Percentiles rank a stretch among this genome's conserved stretches.
phyloP scores from a whole-genome alignment of 2,113 vertebrate species.

The Pyrgilauda ruficollis region DNA sequence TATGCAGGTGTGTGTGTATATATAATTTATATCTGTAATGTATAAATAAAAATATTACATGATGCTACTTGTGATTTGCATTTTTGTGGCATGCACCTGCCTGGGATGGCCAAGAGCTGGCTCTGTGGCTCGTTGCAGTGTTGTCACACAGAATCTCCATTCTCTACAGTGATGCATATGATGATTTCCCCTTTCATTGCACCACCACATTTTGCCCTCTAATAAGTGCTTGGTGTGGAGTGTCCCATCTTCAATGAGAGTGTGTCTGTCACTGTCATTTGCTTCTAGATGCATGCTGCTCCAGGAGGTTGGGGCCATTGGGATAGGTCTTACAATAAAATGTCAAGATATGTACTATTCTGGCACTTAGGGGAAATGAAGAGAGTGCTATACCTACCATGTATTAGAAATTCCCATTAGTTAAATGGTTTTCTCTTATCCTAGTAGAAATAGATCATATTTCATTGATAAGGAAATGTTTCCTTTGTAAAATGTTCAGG shows the following conservation, averaged over 20 bases:
- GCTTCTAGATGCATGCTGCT: neutral
- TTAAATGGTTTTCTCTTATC: neutral
- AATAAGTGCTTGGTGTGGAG: neutral
- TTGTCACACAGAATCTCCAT: neutral
- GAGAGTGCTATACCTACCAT: neutral
- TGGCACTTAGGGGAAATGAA: neutral
- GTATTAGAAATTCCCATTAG: neutral
- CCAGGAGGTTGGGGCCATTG: neutral
- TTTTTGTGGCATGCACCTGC: neutral
- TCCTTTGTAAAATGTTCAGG: neutral
- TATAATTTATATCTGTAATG: neutral
- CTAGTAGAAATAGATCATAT: neutral
- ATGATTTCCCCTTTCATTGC: neutral
- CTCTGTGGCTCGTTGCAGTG: neutral
- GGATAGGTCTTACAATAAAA: neutral
- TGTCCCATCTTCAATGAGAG: neutral
- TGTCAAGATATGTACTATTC: neutral
- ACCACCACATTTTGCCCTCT: neutral
- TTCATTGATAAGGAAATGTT: neutral
- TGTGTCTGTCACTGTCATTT: neutral
- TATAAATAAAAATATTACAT: neutral
- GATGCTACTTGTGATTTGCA: neutral
- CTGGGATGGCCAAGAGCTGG: neutral
- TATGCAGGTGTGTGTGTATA: neutral
- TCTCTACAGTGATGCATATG: accelerated